Base-by-base conservation (phyloP, 2,113 vertebrate species). In the Charadrius vociferus region DNA sequence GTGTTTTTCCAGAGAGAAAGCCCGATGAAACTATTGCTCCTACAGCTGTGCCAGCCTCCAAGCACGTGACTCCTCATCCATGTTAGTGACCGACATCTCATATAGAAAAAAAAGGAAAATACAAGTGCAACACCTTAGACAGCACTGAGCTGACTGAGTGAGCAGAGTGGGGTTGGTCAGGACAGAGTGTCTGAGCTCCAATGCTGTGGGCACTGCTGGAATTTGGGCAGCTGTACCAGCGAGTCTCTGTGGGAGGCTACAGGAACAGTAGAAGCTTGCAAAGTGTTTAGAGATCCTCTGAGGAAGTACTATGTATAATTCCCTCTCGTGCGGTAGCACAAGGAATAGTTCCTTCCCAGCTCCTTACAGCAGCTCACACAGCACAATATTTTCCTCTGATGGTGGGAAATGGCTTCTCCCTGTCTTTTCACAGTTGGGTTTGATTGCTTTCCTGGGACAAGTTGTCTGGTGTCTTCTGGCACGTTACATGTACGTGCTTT, bases 401-500 rank as follows among this genome's bases (percentile, higher is more conserved):
- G 45, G 34, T 41, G 70, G 49, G 14, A 89, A 81, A 79, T 32
- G 66, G 45, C 43, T 67, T 1, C 2, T 9, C 27, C 34, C 5
- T 4, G 6, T 19, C 37, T 61, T 87, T 77, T 77, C 36, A 53
- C 18, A 75, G 41, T 8, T 81, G 34, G 7, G 22, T 63, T 78
- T 61, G 58, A 78, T 59, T 47, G 30, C 20, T 61, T 75, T 37
- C 36, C 81, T 11, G 39, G 75, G 20, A 70, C 65, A 87, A 77
- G 58, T 3, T 55, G 10, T 19, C 34, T 70, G 29, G 8, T 77
- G 41, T 72, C 36, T 65, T 47, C 39, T 43, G 49, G 14, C 12
- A 5, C 3, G 37, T 67, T 34, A 30, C 29, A 47, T 0, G 16
- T 45, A 37, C 0, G 16, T 45, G 26, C 29, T 13, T 2, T 19